These are phyloP conservation scores for Aphodius granarius DNA, from an alignment of 2,888 invertebrate species.

Conservation along the genomic window DNA sequence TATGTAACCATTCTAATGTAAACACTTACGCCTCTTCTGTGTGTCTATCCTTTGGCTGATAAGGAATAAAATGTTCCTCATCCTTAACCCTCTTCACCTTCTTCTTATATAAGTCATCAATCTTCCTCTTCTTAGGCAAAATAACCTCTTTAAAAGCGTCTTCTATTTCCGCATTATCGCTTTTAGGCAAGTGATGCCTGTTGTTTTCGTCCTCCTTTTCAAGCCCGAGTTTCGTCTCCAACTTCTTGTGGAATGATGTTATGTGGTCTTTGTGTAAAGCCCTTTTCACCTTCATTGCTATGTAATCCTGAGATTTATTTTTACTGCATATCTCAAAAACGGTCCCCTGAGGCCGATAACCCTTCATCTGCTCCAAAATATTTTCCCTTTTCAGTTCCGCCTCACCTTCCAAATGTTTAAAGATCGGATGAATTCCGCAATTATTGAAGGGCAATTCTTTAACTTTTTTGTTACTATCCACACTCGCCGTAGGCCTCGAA, in stretches of 20 bases:
- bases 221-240: slow-evolving; percentile 48
- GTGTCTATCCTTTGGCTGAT: slow-evolving; percentile 80
- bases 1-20: neutral
- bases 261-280: slow-evolving; percentile 68
- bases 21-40: slow-evolving; percentile 74
- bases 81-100: slow-evolving; percentile 63
- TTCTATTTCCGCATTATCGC: slow-evolving; percentile 59
- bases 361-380: slow-evolving; percentile 68
- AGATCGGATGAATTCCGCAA: slow-evolving; percentile 68
- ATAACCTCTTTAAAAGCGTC: slow-evolving; percentile 60
- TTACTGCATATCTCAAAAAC: slow-evolving; percentile 90
- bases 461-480: slow-evolving; percentile 84
- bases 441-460: slow-evolving; percentile 67
- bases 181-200: slow-evolving; percentile 45
- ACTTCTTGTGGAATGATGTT: slow-evolving; percentile 51
- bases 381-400: slow-evolving; percentile 53
- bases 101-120: slow-evolving; percentile 60
- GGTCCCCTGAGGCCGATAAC: slow-evolving; percentile 81
- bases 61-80: slow-evolving; percentile 85
- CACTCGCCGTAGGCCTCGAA: slow-evolving; percentile 86
- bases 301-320: slow-evolving; percentile 73
- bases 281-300: slow-evolving; percentile 88
- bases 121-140: slow-evolving; percentile 59
- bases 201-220: slow-evolving; percentile 36
- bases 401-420: slow-evolving; percentile 47